phyloP scores from a whole-genome alignment of 2,888 invertebrate genomes.

The Cetonia aurata region DNA sequence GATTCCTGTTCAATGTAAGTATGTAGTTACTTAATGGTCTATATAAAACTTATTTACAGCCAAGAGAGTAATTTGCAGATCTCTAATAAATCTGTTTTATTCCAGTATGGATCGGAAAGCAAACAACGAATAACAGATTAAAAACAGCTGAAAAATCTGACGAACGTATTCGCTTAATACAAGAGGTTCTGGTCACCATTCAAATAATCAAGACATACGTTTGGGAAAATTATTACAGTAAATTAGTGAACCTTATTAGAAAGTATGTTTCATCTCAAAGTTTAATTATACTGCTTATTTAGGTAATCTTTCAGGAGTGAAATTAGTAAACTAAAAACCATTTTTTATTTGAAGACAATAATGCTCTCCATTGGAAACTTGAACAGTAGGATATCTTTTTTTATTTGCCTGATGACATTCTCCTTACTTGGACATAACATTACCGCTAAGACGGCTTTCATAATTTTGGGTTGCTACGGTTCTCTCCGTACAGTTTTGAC shows the following conservation, averaged over 20 bases:
- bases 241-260: constrained; percentile 77
- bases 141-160: constrained; percentile 89
- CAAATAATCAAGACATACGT: constrained; percentile 93
- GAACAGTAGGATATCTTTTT: constrained; percentile 61
- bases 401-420: constrained; percentile 58
- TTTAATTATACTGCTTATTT: constrained; percentile 31
- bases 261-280: constrained; percentile 70
- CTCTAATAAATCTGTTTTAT: constrained; percentile 42
- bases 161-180: constrained; percentile 89
- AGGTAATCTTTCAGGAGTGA: constrained; percentile 70
- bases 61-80: too few species aligned
- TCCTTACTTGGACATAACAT: constrained; percentile 73
- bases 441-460: constrained; percentile 87
- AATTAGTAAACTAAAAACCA: constrained; percentile 69
- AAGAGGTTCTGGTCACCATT: constrained; percentile 87
- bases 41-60: not conserved
- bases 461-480: constrained; percentile 91
- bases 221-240: constrained; percentile 86
- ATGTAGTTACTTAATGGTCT: not conserved
- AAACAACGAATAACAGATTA: constrained; percentile 65
- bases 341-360: constrained; percentile 59
- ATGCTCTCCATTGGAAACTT: constrained; percentile 58
- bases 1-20: constrained; percentile 62
- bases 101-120: constrained; percentile 70
- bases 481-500: constrained; percentile 88